Percentiles rank a stretch among this genome's conserved stretches.
phyloP scores from a whole-genome alignment of 1,140 invertebrate species.

The Drosophila burlai region DNA sequence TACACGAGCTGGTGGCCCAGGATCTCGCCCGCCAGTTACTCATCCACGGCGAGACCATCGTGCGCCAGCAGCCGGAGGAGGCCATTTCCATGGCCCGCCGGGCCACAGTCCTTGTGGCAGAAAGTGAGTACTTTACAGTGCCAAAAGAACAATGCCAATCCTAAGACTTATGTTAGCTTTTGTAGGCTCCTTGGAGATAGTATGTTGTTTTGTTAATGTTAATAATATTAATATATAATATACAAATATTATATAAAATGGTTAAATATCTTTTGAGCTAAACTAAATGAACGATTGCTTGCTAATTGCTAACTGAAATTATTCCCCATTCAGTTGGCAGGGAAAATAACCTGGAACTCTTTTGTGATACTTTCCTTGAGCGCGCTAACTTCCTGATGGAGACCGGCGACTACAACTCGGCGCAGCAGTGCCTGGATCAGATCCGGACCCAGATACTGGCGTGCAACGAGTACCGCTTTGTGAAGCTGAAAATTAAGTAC shows the following conservation, averaged over 20 bases:
- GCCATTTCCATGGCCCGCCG: conserved; percentile 57
- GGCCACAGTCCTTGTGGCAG: conserved; percentile 63
- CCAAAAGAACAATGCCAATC: neutral
- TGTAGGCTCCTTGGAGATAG: neutral
- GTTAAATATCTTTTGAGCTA: too few relatives aligned
- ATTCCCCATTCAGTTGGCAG: conserved; percentile 51
- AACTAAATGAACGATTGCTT: too few relatives aligned
- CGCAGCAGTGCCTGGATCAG: conserved; percentile 67
- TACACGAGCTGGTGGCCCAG: conserved; percentile 67
- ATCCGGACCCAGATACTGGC: conserved; percentile 56
- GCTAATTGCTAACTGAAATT: too few relatives aligned
- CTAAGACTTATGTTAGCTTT: neutral
- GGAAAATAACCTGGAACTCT: conserved; percentile 69
- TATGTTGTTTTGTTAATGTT: too few relatives aligned
- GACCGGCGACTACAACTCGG: conserved; percentile 48
- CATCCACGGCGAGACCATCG: conserved; percentile 50
- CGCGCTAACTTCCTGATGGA: conserved; percentile 69
- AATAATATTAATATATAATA: too few relatives aligned
- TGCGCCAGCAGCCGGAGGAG: conserved; percentile 59
- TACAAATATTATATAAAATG: too few relatives aligned
- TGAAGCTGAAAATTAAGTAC: conserved; percentile 72
- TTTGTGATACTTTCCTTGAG: conserved; percentile 69
- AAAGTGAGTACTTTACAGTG: conserved; percentile 49
- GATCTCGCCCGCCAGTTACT: conserved; percentile 65
- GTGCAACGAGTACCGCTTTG: conserved; percentile 58